A percentile compares a stretch with the other conserved stretches of the same genome.
These are phyloP conservation scores for Zaprionus lachaisei DNA, from an alignment of 1,140 invertebrate species.

Conservation along the genomic window DNA sequence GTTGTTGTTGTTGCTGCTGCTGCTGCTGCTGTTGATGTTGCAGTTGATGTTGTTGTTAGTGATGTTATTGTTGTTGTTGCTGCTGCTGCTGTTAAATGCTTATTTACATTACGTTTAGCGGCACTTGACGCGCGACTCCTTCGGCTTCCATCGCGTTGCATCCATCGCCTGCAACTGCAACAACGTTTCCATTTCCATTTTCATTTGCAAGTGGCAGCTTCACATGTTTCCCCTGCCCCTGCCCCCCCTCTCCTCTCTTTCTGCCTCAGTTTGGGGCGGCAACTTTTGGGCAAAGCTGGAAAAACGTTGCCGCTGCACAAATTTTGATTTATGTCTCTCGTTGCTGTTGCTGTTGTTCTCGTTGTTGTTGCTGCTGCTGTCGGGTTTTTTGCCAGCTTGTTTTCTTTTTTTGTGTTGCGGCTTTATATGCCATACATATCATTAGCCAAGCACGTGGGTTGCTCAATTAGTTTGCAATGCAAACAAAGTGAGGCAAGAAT, in stretches of 20 bases:
- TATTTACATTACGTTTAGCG: conserved; percentile 84
- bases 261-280: conserved; percentile 24
- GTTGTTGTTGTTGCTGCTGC: conserved; percentile 24
- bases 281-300: conserved; percentile 37
- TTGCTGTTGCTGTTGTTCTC: not conserved
- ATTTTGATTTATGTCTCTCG: conserved; percentile 75
- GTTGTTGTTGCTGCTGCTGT: conserved; percentile 5
- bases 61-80: conserved; percentile 29
- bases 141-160: conserved; percentile 10
- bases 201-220: conserved; percentile 39
- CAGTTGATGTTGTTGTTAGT: conserved; percentile 20
- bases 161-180: conserved; percentile 31
- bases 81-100: conserved; percentile 76
- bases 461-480: conserved; percentile 20
- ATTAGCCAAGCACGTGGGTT: conserved; percentile 55
- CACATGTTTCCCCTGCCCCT: conserved; percentile 29
- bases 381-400: conserved; percentile 10
- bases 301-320: conserved; percentile 45
- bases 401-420: conserved; percentile 19
- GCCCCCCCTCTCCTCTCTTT: not conserved
- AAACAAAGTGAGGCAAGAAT: not conserved
- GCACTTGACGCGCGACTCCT: conserved; percentile 64
- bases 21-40: conserved; percentile 23
- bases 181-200: conserved; percentile 20
- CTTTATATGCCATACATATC: conserved; percentile 74